Evolutionary conservation across 2,113 vertebrate genomes (phyloP).

Genomic region (Thomomys bottae): DNA sequence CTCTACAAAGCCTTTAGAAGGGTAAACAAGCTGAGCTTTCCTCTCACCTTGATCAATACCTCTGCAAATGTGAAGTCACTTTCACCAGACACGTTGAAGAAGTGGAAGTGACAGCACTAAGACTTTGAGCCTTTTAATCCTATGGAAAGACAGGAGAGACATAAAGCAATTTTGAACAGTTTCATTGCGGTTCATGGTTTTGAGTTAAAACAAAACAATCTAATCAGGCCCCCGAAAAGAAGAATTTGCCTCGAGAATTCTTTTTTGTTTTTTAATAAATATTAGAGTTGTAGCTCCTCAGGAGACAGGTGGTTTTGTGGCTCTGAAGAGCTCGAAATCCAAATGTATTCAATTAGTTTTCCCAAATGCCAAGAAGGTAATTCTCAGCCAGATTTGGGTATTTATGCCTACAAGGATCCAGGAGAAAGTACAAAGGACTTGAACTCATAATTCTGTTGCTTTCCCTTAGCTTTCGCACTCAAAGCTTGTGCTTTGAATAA

Average conservation of each 20-base stretch:
- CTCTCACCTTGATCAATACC: background rate
- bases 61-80: background rate
- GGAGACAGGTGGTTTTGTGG: slow-evolving; percentile 49
- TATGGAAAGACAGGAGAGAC: background rate
- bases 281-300: slow-evolving; percentile 24
- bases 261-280: background rate
- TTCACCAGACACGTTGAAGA: background rate
- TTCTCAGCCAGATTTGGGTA: background rate
- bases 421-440: no score
- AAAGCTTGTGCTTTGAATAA: no score
- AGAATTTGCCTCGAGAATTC: slow-evolving; percentile 48
- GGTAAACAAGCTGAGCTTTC: background rate
- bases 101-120: background rate
- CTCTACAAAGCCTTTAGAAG: slow-evolving; percentile 30
- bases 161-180: background rate
- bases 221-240: slow-evolving; percentile 48
- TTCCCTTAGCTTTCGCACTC: no score
- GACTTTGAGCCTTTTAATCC: slow-evolving; percentile 3
- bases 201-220: slow-evolving; percentile 53
- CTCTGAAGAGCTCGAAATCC: slow-evolving; percentile 59
- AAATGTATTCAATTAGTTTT: slow-evolving; percentile 47
- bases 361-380: slow-evolving; percentile 21
- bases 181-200: background rate
- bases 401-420: background rate
- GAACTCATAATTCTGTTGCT: no score